Percentiles rank a stretch among this genome's conserved stretches.
These are phyloP conservation scores for Mesitornis unicolor DNA, from an alignment of 2,113 vertebrate genomes.

Conservation along the genomic window DNA sequence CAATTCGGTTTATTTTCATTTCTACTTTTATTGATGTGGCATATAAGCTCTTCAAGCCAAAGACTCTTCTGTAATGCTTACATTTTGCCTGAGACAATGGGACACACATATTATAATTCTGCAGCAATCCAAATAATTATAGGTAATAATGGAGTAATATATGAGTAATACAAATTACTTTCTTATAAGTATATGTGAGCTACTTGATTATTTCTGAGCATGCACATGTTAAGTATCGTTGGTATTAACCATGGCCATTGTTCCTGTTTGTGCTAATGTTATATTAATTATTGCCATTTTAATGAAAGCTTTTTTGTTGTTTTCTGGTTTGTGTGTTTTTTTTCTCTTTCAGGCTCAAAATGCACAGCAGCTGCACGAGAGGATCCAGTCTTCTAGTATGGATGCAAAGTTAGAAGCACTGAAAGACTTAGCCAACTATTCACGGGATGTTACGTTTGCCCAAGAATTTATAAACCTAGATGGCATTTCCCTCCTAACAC, in stretches of 20 bases:
- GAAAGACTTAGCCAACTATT: conserved; percentile 93
- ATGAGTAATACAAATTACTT: neutral
- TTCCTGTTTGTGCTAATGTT: neutral
- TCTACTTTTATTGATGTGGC: neutral
- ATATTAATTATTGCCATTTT: neutral
- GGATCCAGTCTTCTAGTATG: conserved; percentile 96
- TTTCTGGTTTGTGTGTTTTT: neutral
- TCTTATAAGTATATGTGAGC: neutral
- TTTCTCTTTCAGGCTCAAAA: conserved; percentile 82
- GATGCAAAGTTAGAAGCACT: conserved; percentile 93
- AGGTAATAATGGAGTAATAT: neutral
- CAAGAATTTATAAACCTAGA: conserved; percentile 99
- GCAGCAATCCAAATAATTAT: neutral
- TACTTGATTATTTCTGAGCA: neutral
- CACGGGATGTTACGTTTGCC: conserved; percentile 93
- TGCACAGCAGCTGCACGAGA: conserved; percentile 89
- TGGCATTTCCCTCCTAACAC: conserved; percentile 92
- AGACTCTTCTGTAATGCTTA: neutral
- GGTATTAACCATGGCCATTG: neutral
- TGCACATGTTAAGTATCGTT: neutral
- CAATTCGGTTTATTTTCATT: neutral
- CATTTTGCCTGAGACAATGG: neutral
- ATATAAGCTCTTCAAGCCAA: neutral
- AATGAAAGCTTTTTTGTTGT: neutral
- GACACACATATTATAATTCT: neutral